phyloP scores from a whole-genome alignment of 2,888 invertebrate species.

The Dorcus parallelipipedus region DNA sequence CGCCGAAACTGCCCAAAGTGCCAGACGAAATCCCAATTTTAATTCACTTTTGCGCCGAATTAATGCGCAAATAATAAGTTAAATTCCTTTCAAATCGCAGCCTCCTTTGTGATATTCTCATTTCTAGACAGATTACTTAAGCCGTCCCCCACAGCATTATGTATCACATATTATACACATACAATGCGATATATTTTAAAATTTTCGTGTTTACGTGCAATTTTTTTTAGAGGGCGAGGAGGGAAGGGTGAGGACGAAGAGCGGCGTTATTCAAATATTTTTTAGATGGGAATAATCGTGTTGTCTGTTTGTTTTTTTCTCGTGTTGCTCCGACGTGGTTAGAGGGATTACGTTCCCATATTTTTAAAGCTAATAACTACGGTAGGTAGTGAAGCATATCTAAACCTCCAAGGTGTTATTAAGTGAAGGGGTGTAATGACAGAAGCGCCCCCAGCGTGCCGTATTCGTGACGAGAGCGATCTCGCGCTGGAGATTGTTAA shows the following conservation, averaged over 20 bases:
- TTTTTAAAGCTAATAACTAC: conserved; percentile 13
- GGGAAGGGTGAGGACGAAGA: no score
- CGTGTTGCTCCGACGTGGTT: no score
- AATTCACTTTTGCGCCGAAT: not conserved
- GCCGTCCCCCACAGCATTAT: conserved; percentile 17
- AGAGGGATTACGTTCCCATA: conserved; percentile 2
- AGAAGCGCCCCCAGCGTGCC: conserved; percentile 27
- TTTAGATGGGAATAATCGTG: no score
- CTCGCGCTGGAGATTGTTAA: conserved; percentile 13
- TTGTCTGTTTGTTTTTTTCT: no score
- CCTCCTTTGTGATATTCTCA: not conserved
- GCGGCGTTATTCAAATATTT: no score
- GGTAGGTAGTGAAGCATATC: conserved; percentile 17
- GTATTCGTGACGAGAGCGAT: conserved; percentile 25
- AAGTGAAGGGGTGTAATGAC: conserved; percentile 29
- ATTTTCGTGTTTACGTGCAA: no score
- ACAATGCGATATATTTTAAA: no score
- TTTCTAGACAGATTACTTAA: conserved; percentile 17
- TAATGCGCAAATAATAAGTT: conserved; percentile 12
- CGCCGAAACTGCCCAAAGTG: no score
- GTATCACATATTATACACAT: no score
- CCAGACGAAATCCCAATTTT: no score
- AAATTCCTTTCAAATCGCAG: conserved; percentile 16
- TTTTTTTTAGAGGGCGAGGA: no score
- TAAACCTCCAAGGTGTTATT: conserved; percentile 24